phyloP scores from a whole-genome alignment of 2,888 invertebrate genomes.

The Marasmarcha lunaedactyla region DNA sequence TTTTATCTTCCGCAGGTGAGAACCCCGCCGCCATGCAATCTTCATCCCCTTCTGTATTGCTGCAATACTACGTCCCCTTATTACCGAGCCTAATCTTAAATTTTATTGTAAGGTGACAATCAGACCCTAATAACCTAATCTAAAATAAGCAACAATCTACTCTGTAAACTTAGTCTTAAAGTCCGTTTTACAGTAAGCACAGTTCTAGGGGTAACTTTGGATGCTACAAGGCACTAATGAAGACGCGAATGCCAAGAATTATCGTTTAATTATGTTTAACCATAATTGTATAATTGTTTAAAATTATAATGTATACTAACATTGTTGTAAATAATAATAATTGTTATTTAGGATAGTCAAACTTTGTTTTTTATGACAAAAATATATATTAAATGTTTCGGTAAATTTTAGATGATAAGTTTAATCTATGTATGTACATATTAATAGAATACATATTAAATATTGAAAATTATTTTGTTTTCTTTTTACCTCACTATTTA shows the following conservation, averaged over 20 bases:
- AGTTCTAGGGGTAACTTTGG: not conserved
- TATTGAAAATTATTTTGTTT: too few relatives aligned
- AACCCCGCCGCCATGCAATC: conserved; percentile 86
- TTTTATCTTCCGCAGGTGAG: conserved; percentile 72
- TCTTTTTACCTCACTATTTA: too few relatives aligned
- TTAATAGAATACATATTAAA: not conserved
- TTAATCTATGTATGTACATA: not conserved
- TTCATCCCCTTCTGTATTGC: conserved; percentile 61
- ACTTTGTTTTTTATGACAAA: too few relatives aligned
- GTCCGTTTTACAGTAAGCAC: not conserved
- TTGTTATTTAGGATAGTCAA: too few relatives aligned
- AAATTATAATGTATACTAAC: too few relatives aligned
- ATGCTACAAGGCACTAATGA: not conserved
- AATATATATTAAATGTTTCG: not conserved
- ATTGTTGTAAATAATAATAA: too few relatives aligned
- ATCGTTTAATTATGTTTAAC: not conserved
- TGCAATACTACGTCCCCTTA: conserved; percentile 25
- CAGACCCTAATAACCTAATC: conserved; percentile 15
- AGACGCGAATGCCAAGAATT: not conserved
- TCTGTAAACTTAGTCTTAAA: conserved; percentile 4
- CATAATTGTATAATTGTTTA: not conserved
- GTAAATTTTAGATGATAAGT: not conserved
- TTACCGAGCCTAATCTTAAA: conserved; percentile 31
- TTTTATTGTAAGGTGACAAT: conserved; percentile 50
- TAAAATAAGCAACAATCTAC: conserved; percentile 7